Conservation (phyloP, 2,113 vertebrate species). For the Apodemus sylvaticus region DNA sequence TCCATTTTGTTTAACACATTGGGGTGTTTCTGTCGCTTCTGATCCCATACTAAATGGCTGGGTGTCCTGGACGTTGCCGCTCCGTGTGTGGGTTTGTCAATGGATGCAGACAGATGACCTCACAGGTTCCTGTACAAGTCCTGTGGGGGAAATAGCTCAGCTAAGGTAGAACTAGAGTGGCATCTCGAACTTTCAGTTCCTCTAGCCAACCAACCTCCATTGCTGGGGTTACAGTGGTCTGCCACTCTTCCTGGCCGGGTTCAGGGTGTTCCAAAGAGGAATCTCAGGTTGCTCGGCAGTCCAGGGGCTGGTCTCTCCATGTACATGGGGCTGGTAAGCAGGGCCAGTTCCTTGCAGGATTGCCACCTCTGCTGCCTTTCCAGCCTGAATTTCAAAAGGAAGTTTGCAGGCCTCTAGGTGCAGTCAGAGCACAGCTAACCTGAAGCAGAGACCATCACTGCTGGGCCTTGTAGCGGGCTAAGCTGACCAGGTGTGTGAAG, state of each 20-base stretch:
- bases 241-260: neutral
- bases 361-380: too few species aligned
- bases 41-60: neutral
- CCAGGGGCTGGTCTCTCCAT: neutral
- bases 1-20: neutral
- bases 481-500: neutral
- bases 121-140: neutral
- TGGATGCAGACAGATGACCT: neutral
- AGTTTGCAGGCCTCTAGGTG: neutral
- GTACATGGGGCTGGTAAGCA: neutral
- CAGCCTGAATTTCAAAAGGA: too few species aligned
- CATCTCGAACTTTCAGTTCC: neutral
- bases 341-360: neutral
- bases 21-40: slow-evolving; percentile 7
- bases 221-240: neutral
- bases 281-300: neutral
- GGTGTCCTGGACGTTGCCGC: neutral
- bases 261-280: neutral
- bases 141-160: neutral
- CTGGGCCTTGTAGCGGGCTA: rapidly evolving
- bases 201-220: neutral
- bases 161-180: too few species aligned
- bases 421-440: neutral
- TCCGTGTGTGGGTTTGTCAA: neutral
- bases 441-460: neutral